A percentile compares a stretch with the other conserved stretches of the same genome.
phyloP scores from a whole-genome alignment of 2,113 vertebrate genomes.

The Todiramphus saurophagus region DNA sequence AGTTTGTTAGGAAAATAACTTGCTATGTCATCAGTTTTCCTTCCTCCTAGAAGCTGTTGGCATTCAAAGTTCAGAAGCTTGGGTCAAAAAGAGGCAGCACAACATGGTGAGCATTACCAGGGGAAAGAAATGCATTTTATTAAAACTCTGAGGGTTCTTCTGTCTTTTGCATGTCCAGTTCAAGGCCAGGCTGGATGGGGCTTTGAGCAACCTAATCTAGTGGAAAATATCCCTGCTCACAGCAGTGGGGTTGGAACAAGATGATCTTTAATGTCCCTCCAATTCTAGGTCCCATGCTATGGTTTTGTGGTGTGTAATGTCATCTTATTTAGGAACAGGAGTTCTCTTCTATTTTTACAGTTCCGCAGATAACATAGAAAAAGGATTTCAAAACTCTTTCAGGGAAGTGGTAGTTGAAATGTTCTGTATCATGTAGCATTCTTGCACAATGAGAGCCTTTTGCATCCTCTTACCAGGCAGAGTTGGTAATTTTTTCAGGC shows the following conservation, averaged over 20 bases:
- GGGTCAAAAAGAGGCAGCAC: background rate
- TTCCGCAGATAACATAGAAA: slow-evolving; percentile 7
- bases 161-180: background rate
- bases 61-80: background rate
- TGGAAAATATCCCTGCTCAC: background rate
- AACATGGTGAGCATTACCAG: background rate
- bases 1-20: background rate
- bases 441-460: background rate
- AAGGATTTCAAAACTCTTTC: slow-evolving; percentile 51
- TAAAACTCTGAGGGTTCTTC: background rate
- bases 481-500: background rate
- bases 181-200: background rate
- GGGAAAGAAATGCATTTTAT: background rate
- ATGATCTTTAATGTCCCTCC: background rate
- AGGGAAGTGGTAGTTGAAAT: slow-evolving; percentile 28
- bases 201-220: background rate
- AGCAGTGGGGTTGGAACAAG: background rate
- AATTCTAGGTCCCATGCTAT: background rate
- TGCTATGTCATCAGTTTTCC: background rate
- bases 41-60: background rate
- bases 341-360: background rate
- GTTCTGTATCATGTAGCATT: background rate
- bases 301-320: background rate
- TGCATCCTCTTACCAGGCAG: background rate
- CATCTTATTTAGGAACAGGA: background rate